These are phyloP conservation scores for Piaya cayana DNA, from an alignment of 2,113 vertebrate genomes.

Conservation along the genomic window DNA sequence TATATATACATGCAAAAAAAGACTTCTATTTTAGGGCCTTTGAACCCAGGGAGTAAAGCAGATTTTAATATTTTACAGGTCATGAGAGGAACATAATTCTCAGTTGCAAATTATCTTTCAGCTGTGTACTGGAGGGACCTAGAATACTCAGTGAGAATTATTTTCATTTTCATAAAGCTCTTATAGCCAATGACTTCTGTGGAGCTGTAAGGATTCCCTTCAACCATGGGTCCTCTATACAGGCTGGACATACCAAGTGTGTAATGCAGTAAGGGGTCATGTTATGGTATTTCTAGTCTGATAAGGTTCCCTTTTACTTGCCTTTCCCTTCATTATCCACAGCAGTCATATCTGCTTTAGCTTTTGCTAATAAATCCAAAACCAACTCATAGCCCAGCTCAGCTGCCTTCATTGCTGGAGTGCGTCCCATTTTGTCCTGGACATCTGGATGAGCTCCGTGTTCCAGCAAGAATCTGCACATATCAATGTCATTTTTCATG, in stretches of 20 bases:
- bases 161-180: neutral
- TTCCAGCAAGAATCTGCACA: conserved; percentile 84
- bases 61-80: neutral
- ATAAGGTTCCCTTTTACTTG: conserved; percentile 37
- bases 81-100: neutral
- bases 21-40: neutral
- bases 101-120: neutral
- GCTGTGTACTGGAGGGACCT: neutral
- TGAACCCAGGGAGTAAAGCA: neutral
- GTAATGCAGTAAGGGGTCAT: neutral
- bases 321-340: conserved; percentile 90
- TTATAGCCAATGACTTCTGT: neutral
- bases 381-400: conserved; percentile 84
- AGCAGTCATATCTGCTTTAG: conserved; percentile 81
- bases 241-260: neutral
- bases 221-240: fast-evolving
- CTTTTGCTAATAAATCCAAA: conserved; percentile 79
- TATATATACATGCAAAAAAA: neutral
- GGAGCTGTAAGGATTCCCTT: neutral
- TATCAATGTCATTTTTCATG: conserved; percentile 80
- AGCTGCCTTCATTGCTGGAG: conserved; percentile 87
- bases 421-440: conserved; percentile 83
- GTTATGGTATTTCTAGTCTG: neutral
- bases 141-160: neutral
- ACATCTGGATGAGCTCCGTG: conserved; percentile 82